Base-by-base conservation (phyloP, 2,113 vertebrate species). In the Anoplopoma fimbria region DNA sequence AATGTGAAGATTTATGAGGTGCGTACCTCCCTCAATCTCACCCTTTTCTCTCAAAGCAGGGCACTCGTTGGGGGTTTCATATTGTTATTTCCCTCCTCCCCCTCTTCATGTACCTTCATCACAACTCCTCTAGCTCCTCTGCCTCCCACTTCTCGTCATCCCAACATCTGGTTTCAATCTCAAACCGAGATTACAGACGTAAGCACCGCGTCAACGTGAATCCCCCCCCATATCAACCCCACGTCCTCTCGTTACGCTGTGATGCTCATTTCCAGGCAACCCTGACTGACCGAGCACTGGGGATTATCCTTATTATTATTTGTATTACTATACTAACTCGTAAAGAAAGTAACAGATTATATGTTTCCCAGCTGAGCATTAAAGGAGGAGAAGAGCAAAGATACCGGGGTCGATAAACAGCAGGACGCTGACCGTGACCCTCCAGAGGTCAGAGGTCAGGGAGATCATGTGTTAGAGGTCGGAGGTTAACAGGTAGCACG, bases 401-500 rank as follows among this genome's bases (percentile, higher is more conserved):
- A 73, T 40, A 31, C 9, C 4, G 33, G 9, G 51, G 27, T 87
- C n/a, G 69, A 90, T 57, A 62, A 87, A 82, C 25, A 77, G 63
- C 80, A 85, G 88, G 79, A 84, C 45, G 29, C 86, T 87, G 86
- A 89, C 77, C 76, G 45, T 87, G 88, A 90, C 82, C 23, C 74
- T 64, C 45, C 64, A 92, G 74, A 84, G 89, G 87, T 90, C 77
- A 86, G 38, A 70, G 83, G 82, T 87, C 73, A 72, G 79, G 79
- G 40, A 69, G 87, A 60, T 90, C 64, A 40, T 79, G 85, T 96
- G 95, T 95, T 91, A 88, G 94, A 95, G 96, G 95, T 95, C 96
- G 94, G 62, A 89, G 96, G 95, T 96, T 95, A 95, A 95, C 94
- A 96, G 95, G 94, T 95, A 92, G 95, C 95, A 95, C 93, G 95